Base-by-base conservation (phyloP, 2,797 vertebrate species). In the Lutjanus argentimaculatus region DNA sequence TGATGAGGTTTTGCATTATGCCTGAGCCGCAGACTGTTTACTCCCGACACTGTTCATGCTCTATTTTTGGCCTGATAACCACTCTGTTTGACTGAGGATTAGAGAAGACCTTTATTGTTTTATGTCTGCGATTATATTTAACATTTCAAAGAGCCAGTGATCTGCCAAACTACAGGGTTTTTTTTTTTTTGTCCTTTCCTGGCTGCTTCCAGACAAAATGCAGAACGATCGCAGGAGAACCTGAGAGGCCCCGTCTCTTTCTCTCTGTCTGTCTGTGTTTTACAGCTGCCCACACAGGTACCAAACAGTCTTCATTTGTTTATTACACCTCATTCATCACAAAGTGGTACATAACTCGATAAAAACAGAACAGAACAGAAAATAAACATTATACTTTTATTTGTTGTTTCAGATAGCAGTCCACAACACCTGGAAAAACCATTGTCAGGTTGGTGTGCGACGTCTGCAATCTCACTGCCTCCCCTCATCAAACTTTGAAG, bases 401-500 rank as follows among this genome's bases (percentile, higher is more conserved):
- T 30, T 17, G n/a, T 15, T 17, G 43, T 49, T 53, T 76, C 13
- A 43, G 57, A 53, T 42, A 72, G 49, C 42, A 21, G 36, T 65
- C 75, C 49, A 68, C 69, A 48, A 53, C 30, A 68, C 14, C 17
- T 45, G 13, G 15, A 61, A 79, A 63, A 71, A 51, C 61, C 72
- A 82, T 73, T 61, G 53, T 77, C 14, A 17, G 69, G 46, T 46
- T 46, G 25, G 57, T 84, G 61, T 75, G 63, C 52, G 74, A 40
- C 13, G 21, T 12, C 8, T 68, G 62, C 21, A 57, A 69, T 79
- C 73, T 81, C 56, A 79, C 85, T 52, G 21, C 7, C 69, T 67
- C n/a, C 2, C 62, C 82, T 92, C 90, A 91, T 92, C 53, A 91
- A 93, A 92, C 67, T 92, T 91, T 93, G 91, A 93, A 79, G 67